Evolutionary conservation across 2,797 vertebrate genomes (phyloP), one percentile per base, ranked within the genome.

Genomic region (Nyctalus aviator): DNA sequence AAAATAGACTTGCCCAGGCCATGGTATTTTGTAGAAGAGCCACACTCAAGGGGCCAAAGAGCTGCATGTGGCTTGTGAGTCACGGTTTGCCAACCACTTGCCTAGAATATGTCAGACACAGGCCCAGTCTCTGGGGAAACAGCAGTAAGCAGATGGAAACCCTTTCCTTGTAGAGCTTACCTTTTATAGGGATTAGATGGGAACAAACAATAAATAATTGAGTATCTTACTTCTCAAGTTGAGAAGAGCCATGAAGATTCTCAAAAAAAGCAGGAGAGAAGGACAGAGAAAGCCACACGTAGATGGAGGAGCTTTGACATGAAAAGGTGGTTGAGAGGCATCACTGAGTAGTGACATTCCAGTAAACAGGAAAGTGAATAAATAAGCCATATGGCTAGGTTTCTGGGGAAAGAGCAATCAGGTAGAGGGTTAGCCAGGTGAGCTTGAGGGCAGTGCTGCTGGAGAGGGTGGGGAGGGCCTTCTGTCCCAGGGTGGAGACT

Each of bases 221-320:
- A 59, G 55, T 12, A 55, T 30, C 76, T 78, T 46, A 77, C 23
- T 84, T 25, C 6, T 3, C 14, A 18, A 73, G 20, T 1, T 50
- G 37, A 57, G 37, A 66, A 87, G 77, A 23, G 9, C 57, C 83
- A 62, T 12, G 23, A 35, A 84, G 64, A 57, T 37, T 41, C 32
- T 72, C 4, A 9, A 64, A 27, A n/a, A 59, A 15, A 41, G 55
- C 30, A 35, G 64, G 64, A 20, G 53, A 55, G 37, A 27, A 23
- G 37, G 35, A 23, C 12, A 62, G 35, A 88, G 64, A 68, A 41
- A 0, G 2, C n/a, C 53, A 44, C 3, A 0, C 0, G 0, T n/a
- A 30, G 25, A 7, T 1, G 41, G 48, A 68, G 25, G 15, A 18
- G 2, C 11, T 57, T 55, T 27, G 0, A 6, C 8, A 11, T 44